phyloP scores from a whole-genome alignment of 30 jellyfish, hydroid and myxozoan species.

The Aurelia coerulea region DNA sequence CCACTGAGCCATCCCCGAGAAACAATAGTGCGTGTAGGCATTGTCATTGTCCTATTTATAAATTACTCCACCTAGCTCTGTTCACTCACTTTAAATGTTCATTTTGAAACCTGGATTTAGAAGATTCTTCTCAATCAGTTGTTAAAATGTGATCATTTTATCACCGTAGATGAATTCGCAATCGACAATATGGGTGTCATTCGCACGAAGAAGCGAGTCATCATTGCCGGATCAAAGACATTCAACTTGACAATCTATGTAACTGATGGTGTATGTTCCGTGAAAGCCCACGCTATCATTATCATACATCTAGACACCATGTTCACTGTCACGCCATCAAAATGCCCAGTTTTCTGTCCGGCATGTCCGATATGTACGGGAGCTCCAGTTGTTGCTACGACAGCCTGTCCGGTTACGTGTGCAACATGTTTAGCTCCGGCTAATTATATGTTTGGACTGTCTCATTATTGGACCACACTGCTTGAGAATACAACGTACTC shows the following conservation, averaged over 20 bases:
- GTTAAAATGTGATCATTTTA: neutral
- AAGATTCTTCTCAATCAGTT: neutral
- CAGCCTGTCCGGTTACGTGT: constrained; percentile 39
- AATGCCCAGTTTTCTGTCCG: constrained; percentile 64
- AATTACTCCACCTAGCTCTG: too few species aligned
- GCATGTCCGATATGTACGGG: constrained; percentile 59
- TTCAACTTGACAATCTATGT: constrained; percentile 71
- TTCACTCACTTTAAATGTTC: too few species aligned
- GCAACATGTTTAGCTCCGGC: constrained; percentile 62
- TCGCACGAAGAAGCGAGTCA: constrained; percentile 50
- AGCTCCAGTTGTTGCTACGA: constrained; percentile 38
- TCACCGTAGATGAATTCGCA: constrained; percentile 42
- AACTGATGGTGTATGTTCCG: constrained; percentile 83
- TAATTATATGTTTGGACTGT: constrained; percentile 56
- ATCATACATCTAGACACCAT: constrained; percentile 56
- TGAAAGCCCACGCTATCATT: constrained; percentile 36
- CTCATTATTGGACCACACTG: constrained; percentile 35
- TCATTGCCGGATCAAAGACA: constrained; percentile 44
- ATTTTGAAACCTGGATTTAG: too few species aligned
- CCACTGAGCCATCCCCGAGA: too few species aligned
- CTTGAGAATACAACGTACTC: constrained; percentile 60
- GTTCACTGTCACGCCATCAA: constrained; percentile 73
- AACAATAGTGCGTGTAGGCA: too few species aligned
- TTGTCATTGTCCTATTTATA: too few species aligned
- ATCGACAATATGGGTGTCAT: constrained; percentile 71